These are phyloP conservation scores for Typhlomys cinereus DNA, from an alignment of 2,113 vertebrate genomes.

Conservation along the genomic window DNA sequence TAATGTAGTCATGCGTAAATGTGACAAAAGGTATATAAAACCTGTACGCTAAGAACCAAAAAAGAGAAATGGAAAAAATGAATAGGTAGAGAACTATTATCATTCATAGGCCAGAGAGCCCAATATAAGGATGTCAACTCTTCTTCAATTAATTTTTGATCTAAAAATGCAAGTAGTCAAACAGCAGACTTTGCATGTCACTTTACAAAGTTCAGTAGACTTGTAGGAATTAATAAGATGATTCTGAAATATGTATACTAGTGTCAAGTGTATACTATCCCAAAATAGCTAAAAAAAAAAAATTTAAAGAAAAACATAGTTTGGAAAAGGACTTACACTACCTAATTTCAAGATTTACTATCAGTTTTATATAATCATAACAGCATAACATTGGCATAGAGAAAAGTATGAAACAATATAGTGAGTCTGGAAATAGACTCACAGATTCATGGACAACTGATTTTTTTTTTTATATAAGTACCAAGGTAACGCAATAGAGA, in stretches of 20 bases:
- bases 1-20: background rate
- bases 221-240: background rate
- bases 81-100: background rate
- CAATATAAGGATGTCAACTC: background rate
- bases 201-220: no score
- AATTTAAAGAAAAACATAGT: background rate
- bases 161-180: background rate
- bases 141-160: slow-evolving; percentile 16
- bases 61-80: background rate
- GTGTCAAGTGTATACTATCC: background rate
- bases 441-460: background rate
- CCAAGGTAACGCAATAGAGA: background rate
- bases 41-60: background rate
- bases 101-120: background rate
- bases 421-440: background rate
- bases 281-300: background rate
- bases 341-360: slow-evolving; percentile 2
- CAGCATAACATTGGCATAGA: background rate
- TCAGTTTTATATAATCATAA: background rate
- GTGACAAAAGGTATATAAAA: slow-evolving; percentile 12
- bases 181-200: no score
- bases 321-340: background rate
- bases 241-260: background rate
- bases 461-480: background rate
- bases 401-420: slow-evolving; percentile 24